These are phyloP conservation scores for Halcyon badia DNA, from an alignment of 2,797 vertebrate genomes.

Conservation along the genomic window DNA sequence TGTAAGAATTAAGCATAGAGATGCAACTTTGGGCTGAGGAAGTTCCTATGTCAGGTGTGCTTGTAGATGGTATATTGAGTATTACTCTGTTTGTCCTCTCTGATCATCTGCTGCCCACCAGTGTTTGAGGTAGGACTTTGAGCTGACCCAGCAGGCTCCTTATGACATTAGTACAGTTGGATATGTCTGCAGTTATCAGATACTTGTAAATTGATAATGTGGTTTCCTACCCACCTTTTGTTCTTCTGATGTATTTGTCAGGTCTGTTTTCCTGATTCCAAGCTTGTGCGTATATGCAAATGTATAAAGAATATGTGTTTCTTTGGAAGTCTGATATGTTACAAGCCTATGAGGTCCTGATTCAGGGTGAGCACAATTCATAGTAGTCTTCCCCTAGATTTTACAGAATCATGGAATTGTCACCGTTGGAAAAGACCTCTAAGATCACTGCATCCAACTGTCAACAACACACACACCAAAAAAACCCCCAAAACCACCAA, in stretches of 20 bases:
- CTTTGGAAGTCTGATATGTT: not conserved
- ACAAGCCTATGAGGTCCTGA: not conserved
- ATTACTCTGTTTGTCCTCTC: not conserved
- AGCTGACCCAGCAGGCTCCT: not conserved
- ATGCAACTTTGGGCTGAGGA: not conserved
- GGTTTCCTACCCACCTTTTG: not conserved
- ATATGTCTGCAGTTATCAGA: not conserved
- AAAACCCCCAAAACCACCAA: no score
- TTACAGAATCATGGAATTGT: not conserved
- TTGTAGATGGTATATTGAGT: not conserved
- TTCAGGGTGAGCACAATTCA: not conserved
- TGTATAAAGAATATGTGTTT: fast-evolving
- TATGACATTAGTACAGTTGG: not conserved
- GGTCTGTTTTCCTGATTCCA: not conserved
- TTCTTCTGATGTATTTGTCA: not conserved
- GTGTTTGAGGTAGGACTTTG: not conserved
- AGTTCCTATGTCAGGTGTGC: not conserved
- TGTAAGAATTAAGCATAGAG: not conserved
- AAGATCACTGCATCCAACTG: no score
- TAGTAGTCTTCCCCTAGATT: not conserved
- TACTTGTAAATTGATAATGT: not conserved
- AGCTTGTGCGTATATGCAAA: fast-evolving
- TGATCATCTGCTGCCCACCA: fast-evolving
- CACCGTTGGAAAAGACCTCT: no score
- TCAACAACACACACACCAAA: no score